Evolutionary conservation across 1,140 invertebrate genomes (phyloP).

Genomic region (Platyscapa corneri): DNA sequence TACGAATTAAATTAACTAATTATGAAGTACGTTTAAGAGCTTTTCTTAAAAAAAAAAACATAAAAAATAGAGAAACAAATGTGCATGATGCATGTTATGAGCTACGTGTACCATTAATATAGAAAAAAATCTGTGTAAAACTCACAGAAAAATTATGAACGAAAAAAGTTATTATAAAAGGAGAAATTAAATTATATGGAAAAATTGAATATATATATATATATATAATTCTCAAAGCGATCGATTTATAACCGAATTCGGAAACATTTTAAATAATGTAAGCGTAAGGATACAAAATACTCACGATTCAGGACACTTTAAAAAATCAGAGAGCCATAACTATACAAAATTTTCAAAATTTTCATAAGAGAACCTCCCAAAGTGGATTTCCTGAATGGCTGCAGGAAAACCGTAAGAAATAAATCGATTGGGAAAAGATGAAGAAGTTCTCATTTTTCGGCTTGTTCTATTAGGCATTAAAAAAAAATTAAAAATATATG

Average conservation of each 20-base stretch:
- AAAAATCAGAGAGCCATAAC: conserved; percentile 9
- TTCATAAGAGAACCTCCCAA: conserved; percentile 62
- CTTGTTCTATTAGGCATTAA: neutral
- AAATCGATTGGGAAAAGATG: conserved; percentile 59
- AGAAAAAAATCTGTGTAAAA: conserved; percentile 47
- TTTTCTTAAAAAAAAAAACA: conserved; percentile 19
- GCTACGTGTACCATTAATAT: conserved; percentile 63
- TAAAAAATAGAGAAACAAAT: conserved; percentile 49
- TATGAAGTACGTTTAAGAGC: conserved; percentile 35
- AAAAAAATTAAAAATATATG: conserved; percentile 7
- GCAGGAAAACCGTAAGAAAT: conserved; percentile 68
- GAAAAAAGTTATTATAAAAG: neutral
- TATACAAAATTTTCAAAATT: conserved; percentile 42
- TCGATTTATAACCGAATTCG: conserved; percentile 20
- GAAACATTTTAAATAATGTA: conserved; percentile 10
- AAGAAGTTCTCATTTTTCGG: conserved; percentile 37
- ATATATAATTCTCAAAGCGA: neutral
- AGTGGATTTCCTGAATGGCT: conserved; percentile 74
- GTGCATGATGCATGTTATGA: conserved; percentile 62
- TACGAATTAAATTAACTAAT: conserved; percentile 18
- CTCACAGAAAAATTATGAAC: conserved; percentile 1
- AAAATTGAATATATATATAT: conserved; percentile 5
- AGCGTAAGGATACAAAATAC: neutral
- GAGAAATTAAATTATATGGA: conserved; percentile 4
- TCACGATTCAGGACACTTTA: conserved; percentile 19